Base-by-base conservation (phyloP, 2,113 vertebrate species). In the Leucopternis melanops region DNA sequence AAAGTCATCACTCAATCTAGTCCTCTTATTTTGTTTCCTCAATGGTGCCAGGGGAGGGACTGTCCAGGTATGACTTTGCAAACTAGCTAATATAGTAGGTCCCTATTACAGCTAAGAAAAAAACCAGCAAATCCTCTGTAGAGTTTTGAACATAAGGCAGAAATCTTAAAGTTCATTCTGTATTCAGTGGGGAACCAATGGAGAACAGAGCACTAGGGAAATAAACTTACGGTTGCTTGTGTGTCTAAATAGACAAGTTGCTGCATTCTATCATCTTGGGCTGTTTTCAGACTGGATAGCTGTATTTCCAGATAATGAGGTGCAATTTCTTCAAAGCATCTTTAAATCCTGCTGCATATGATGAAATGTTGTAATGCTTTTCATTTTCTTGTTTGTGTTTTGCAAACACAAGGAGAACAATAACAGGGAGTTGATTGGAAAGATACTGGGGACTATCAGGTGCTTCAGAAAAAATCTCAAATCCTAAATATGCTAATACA, bases 261-360 rank as follows among this genome's bases (percentile, higher is more conserved):
- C 65, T 92, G 90, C 63, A 85, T 92, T 97, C 62, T 89, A 58
- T 91, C 88, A 94, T 94, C 62, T 55, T 77, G 50, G 38, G 47
- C 58, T 83, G 27, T 77, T 95, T 96, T 84, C 65, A 87, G 73
- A 58, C 86, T 82, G 44, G 32, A 73, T 67, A 72, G 80, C 31
- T 96, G 67, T 91, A 89, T 94, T 97, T 92, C 79, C 80, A 96
- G 66, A 85, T 95, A 97, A 97, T 86, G 89, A 97, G 82, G 80
- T 15, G 22, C 81, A 96, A 94, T 97, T 92, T 95, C 88, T 94
- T 81, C 86, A 86, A 91, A 78, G 54, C 29, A 90, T 59, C 59
- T 94, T 94, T 95, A 94, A 94, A 91, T 87, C 85, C 66, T 92
- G n/a, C 66, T 93, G 59, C 66, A 93, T 66, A 79, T 50, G 80